phyloP scores from a whole-genome alignment of 2,113 vertebrate genomes.

The Gallinago media region DNA sequence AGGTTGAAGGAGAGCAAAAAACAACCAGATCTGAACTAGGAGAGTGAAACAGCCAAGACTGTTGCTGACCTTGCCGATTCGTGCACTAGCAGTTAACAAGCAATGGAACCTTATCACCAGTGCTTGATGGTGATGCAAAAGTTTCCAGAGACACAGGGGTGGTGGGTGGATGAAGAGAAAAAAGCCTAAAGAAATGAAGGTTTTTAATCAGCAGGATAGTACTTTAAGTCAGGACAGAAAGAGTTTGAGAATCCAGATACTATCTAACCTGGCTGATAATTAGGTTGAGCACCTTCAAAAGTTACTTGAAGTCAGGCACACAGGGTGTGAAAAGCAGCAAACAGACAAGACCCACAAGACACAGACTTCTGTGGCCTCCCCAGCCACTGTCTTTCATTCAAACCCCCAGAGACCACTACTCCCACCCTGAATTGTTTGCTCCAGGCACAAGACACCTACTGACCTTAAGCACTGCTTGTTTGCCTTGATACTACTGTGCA shows the following conservation, averaged over 20 bases:
- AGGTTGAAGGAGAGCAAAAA: too few relatives aligned
- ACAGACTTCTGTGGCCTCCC: not conserved
- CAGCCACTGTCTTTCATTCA: not conserved
- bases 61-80: not conserved
- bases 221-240: not conserved
- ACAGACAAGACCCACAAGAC: not conserved
- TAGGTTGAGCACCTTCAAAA: not conserved
- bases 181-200: not conserved
- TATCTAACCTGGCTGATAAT: not conserved
- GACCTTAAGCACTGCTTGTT: not conserved
- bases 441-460: not conserved
- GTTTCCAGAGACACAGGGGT: not conserved
- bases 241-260: not conserved
- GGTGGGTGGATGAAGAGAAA: not conserved
- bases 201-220: not conserved
- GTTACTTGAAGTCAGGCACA: not conserved
- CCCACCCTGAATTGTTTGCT: not conserved
- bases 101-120: not conserved
- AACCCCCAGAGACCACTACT: not conserved
- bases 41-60: not conserved
- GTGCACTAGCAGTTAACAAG: not conserved
- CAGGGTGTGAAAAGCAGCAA: not conserved
- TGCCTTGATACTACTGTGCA: not conserved
- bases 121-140: not conserved
- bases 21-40: too few relatives aligned